These are phyloP conservation scores for Pseudochirops corinnae DNA, from an alignment of 2,797 vertebrate genomes.

Conservation along the genomic window DNA sequence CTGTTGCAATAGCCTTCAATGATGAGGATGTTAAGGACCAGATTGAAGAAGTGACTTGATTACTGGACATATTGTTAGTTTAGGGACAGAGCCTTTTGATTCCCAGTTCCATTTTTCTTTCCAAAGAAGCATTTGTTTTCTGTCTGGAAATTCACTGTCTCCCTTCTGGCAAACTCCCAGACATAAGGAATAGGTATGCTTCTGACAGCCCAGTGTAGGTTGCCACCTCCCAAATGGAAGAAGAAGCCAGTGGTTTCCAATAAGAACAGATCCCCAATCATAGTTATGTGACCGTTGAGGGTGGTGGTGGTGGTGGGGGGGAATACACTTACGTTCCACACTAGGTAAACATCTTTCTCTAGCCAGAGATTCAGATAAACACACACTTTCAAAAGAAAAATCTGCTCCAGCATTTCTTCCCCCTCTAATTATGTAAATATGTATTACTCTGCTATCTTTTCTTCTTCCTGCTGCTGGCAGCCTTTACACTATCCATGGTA, in stretches of 20 bases:
- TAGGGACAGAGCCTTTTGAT: background rate
- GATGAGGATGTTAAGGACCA: background rate
- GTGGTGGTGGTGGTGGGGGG: background rate
- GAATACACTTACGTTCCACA: conserved; percentile 43
- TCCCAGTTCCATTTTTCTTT: background rate
- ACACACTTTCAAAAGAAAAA: conserved; percentile 60
- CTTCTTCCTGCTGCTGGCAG: conserved; percentile 78
- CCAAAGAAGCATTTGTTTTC: background rate
- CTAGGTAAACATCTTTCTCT: conserved; percentile 67
- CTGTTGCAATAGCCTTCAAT: background rate
- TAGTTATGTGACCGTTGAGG: conserved; percentile 33
- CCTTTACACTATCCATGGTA: conserved; percentile 74
- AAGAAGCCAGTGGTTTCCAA: background rate
- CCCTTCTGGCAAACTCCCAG: background rate
- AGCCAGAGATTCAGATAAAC: conserved; percentile 59
- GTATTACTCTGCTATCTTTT: conserved; percentile 71
- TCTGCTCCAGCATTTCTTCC: conserved; percentile 29
- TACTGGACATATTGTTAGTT: background rate
- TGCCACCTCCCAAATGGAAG: background rate
- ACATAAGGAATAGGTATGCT: background rate
- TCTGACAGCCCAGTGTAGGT: background rate
- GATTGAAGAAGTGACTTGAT: background rate
- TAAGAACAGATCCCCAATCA: background rate
- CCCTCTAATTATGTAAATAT: conserved; percentile 79
- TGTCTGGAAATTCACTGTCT: background rate